Evolutionary conservation across 2,888 invertebrate genomes (phyloP), one percentile per base, ranked within the genome.

Genomic region (Heliconius hortense): DNA sequence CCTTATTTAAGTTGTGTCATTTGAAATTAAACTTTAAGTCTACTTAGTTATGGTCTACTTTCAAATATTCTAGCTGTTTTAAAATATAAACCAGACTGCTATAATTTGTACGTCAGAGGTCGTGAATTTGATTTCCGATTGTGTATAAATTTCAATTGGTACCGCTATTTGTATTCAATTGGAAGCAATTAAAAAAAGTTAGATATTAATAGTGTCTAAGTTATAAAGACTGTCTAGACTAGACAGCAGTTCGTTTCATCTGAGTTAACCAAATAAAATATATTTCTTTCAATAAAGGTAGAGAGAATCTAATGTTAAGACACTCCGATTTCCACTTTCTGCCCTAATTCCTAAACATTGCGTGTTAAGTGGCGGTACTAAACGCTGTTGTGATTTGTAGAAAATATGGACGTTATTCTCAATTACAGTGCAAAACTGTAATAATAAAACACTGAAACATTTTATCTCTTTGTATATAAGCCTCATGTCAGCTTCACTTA

Each of bases 121-220:
- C 53, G 68, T 31, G 31, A 13, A n/a, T 69, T 69, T 69, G 68
- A 56, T 53, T 69, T 53, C 28, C 28, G 68, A 68, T n/a, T 21
- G 18, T 28, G 53, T 21, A 68, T 28, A 26, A 24, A 43, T 48
- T 68, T 68, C 28, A 68, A 68, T 68, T 68, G 48, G 26, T 18
- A n/a, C 35, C 10, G 10, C 31, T 64, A 35, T 64, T 35, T 53
- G 53, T 53, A 53, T 53, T 21, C 18, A 53, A 53, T 53, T 53
- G 53, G 21, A 53, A 21, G 21, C 53, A 53, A 53, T 53, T 53
- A 53, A 21, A 53, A 21, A 53, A 53, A 21, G 13, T 13, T 15
- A 15, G 5, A 21, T 53, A 21, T 8, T 5, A 53, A 21, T 53
- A 18, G 7, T 7, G 48, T 7, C 48, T 53, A 43, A 43, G 15